phyloP scores from a whole-genome alignment of 2,888 invertebrate species.

The Cancer borealis region DNA sequence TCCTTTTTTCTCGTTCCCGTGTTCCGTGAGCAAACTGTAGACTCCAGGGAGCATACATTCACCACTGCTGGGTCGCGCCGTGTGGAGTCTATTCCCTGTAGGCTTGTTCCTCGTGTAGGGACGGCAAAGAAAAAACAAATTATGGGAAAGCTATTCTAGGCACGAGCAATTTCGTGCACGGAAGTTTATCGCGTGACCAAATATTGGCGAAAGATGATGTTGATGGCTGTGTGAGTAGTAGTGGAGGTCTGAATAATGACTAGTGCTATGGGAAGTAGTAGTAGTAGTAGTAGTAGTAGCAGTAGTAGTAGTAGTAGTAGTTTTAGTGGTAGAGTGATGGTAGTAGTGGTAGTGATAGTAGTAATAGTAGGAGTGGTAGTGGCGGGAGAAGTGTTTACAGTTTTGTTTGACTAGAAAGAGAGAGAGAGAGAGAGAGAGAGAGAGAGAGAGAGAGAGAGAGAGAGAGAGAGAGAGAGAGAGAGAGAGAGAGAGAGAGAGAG shows the following conservation, averaged over 20 bases:
- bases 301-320: neutral
- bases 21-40: neutral
- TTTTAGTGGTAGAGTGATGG: neutral
- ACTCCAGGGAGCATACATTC: neutral
- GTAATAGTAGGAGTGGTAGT: neutral
- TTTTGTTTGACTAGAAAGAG: neutral
- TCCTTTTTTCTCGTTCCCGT: neutral
- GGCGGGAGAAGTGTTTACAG: neutral
- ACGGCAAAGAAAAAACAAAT: neutral
- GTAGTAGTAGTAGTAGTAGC: neutral
- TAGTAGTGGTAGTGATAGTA: neutral
- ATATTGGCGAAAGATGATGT: neutral
- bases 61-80: neutral
- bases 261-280: too few relatives aligned
- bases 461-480: neutral
- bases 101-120: neutral
- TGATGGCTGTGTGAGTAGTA: neutral
- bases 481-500: constrained; percentile 13
- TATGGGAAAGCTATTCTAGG: neutral
- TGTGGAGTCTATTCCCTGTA: neutral
- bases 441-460: neutral
- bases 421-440: neutral
- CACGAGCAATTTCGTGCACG: neutral
- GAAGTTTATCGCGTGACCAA: neutral
- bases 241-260: neutral